A percentile compares a stretch with the other conserved stretches of the same genome.
Conservation (phyloP, 2,797 vertebrate genomes). For the Acanthiza pusilla region DNA sequence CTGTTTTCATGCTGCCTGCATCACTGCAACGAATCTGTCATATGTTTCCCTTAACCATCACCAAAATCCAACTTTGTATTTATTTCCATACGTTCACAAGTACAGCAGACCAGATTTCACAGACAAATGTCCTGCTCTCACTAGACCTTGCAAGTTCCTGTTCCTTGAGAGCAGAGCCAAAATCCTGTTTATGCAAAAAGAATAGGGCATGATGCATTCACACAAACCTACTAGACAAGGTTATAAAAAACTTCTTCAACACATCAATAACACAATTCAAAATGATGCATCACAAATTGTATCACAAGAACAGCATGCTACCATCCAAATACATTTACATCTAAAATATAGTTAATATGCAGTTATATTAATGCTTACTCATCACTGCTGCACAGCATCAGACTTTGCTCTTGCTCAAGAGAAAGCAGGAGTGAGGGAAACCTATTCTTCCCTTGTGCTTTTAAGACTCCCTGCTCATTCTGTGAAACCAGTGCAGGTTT, state of each 20-base stretch:
- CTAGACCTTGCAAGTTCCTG: not conserved
- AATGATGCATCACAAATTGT: not conserved
- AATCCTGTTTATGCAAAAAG: not conserved
- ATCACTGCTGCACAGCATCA: not conserved
- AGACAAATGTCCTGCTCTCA: not conserved
- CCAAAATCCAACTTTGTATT: not conserved
- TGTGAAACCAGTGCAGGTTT: not conserved
- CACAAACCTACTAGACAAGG: not conserved
- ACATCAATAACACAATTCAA: not conserved
- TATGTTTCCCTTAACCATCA: not conserved
- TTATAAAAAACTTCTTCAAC: not conserved
- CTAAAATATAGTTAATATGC: not conserved
- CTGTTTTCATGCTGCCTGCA: not conserved
- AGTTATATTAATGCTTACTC: not conserved
- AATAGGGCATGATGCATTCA: not conserved
- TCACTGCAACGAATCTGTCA: not conserved
- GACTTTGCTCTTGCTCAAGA: not conserved
- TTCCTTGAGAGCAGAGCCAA: not conserved
- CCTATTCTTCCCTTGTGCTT: not conserved
- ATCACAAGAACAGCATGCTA: not conserved
- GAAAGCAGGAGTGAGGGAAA: not conserved
- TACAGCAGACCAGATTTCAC: not conserved
- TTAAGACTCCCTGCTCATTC: not conserved
- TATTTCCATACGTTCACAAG: not conserved
- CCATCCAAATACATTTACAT: not conserved